These are phyloP conservation scores for Drosophila grimshawi DNA, from an alignment of 1,140 invertebrate species.

Conservation along the genomic window DNA sequence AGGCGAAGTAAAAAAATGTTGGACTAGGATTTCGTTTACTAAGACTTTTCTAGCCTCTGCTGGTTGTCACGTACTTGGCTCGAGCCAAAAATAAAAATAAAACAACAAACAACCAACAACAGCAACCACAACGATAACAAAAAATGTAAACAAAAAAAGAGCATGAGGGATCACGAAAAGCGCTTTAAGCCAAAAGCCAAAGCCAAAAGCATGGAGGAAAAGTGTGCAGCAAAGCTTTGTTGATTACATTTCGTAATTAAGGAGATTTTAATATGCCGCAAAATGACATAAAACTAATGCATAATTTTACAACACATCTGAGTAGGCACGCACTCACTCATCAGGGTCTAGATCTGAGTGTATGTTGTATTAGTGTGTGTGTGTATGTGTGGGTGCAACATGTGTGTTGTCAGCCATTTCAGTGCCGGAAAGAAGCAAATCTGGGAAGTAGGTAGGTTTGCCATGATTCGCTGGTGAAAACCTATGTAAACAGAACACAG, in stretches of 20 bases:
- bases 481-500: constrained; percentile 69
- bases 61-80: constrained; percentile 54
- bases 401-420: constrained; percentile 58
- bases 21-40: constrained; percentile 69
- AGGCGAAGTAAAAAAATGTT: constrained; percentile 53
- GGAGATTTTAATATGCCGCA: constrained; percentile 77
- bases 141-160: constrained; percentile 57
- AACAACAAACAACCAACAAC: not conserved
- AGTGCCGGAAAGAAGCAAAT: constrained; percentile 22
- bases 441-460: constrained; percentile 7
- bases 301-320: constrained; percentile 79
- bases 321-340: constrained; percentile 64
- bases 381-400: constrained; percentile 26
- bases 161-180: constrained; percentile 40
- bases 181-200: constrained; percentile 24
- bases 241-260: constrained; percentile 79
- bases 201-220: constrained; percentile 44
- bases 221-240: constrained; percentile 56
- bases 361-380: not conserved
- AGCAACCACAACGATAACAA: constrained; percentile 33
- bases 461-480: constrained; percentile 14
- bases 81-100: not conserved
- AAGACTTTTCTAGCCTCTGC: constrained; percentile 57
- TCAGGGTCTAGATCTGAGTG: constrained; percentile 13
- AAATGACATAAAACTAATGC: constrained; percentile 80